Conservation (phyloP, 2,797 vertebrate genomes). For the Adelosebastes latens region DNA sequence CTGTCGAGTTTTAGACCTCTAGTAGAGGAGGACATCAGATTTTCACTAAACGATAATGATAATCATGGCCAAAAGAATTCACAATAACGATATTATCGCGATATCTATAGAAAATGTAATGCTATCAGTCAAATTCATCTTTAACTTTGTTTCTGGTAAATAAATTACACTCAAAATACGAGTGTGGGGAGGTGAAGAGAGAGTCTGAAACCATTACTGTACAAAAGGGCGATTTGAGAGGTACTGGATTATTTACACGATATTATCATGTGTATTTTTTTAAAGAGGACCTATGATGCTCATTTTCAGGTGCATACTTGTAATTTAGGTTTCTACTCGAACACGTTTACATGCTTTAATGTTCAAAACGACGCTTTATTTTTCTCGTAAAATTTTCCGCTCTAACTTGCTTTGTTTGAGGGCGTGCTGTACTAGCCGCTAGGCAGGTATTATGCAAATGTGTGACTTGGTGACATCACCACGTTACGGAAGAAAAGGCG, state of each 20-base stretch:
- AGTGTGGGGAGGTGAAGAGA: neutral
- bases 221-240: neutral
- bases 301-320: no score
- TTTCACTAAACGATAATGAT: neutral
- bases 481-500: no score
- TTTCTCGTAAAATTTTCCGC: no score
- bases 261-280: neutral
- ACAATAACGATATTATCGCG: neutral
- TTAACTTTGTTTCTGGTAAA: neutral
- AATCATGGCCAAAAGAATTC: neutral
- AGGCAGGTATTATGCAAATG: no score
- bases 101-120: neutral
- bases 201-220: neutral
- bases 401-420: no score
- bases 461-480: no score
- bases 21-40: neutral
- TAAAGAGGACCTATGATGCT: no score
- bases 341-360: neutral
- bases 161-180: neutral
- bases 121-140: neutral
- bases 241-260: neutral
- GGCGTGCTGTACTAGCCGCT: no score
- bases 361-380: no score
- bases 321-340: no score
- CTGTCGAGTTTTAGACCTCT: neutral